Percentiles rank a stretch among this genome's conserved stretches.
Evolutionary conservation across 2,113 vertebrate genomes (phyloP).

Genomic region (Microtus ochrogaster): DNA sequence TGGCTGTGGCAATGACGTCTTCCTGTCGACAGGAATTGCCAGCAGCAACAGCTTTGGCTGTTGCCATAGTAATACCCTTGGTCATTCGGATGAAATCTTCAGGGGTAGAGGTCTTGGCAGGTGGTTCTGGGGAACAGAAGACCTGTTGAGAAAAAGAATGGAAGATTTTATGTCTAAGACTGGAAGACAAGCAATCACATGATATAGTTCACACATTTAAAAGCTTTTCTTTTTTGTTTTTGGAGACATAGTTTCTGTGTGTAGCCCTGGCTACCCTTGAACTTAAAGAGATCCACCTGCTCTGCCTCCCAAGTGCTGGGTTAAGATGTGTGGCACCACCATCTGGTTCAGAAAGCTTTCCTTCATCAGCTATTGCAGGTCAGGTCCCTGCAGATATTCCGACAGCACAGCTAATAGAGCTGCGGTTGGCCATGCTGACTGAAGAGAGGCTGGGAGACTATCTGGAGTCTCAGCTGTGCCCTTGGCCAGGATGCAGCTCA

Average conservation of each 20-base stretch:
- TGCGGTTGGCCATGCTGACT: background rate
- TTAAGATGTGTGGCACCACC: background rate
- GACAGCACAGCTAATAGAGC: background rate
- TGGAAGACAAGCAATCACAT: background rate
- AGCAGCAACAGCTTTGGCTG: constrained; percentile 97
- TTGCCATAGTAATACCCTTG: constrained; percentile 98
- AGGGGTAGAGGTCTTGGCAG: constrained; percentile 93
- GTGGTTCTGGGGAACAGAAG: constrained; percentile 93
- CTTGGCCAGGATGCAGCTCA: background rate
- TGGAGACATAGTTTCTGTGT: background rate
- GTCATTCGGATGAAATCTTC: constrained; percentile 99
- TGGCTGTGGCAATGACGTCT: constrained; percentile 96
- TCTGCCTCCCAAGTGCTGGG: background rate
- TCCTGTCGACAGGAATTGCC: constrained; percentile 98
- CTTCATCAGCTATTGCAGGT: background rate
- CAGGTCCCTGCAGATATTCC: background rate
- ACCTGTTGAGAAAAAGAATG: constrained; percentile 85
- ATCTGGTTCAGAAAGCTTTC: background rate
- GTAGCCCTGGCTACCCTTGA: background rate
- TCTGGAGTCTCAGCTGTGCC: background rate
- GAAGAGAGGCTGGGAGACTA: background rate
- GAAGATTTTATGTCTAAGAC: constrained; percentile 2
- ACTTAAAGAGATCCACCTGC: background rate
- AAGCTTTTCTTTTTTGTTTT: background rate
- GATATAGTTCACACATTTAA: background rate